A percentile compares a stretch with the other conserved stretches of the same genome.
These are phyloP conservation scores for Orchesella cincta DNA, from an alignment of 1,140 invertebrate genomes.

Conservation along the genomic window DNA sequence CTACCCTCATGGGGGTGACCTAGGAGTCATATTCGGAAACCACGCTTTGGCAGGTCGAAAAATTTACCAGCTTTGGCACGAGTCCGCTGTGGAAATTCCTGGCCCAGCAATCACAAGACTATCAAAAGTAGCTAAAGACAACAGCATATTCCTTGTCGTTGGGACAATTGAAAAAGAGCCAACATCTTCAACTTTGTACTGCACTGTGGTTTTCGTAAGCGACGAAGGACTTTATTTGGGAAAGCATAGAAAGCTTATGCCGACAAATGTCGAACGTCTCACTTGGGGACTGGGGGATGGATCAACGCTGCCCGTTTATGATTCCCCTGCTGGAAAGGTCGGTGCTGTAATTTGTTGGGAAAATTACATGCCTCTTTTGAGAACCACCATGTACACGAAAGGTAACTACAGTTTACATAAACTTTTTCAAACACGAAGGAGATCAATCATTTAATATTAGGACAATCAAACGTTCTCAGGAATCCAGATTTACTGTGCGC, in stretches of 20 bases:
- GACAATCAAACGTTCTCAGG: no score
- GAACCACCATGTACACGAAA: slow-evolving; percentile 34
- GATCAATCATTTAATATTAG: no score
- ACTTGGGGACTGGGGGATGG: slow-evolving; percentile 55
- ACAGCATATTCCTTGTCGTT: slow-evolving; percentile 31
- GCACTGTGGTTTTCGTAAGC: slow-evolving; percentile 49
- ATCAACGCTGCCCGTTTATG: slow-evolving; percentile 52
- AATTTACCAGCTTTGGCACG: slow-evolving; percentile 7
- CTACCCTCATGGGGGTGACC: slow-evolving; percentile 25
- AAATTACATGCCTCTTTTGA: slow-evolving; percentile 52
- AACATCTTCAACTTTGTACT: slow-evolving; percentile 22
- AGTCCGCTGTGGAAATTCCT: background rate
- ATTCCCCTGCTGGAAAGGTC: slow-evolving; percentile 52
- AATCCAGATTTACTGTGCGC: slow-evolving; percentile 38
- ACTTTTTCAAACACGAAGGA: no score
- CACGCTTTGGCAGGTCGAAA: background rate
- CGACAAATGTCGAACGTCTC: slow-evolving; percentile 52
- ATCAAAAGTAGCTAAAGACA: slow-evolving; percentile 10
- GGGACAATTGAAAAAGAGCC: slow-evolving; percentile 30
- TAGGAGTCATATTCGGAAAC: background rate
- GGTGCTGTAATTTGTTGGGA: slow-evolving; percentile 54
- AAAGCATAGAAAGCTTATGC: slow-evolving; percentile 53
- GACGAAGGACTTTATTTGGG: slow-evolving; percentile 48
- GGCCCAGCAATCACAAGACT: slow-evolving; percentile 3
- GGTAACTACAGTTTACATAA: no score